Conservation (phyloP, 2,113 vertebrate species). For the Donacobius atricapilla region DNA sequence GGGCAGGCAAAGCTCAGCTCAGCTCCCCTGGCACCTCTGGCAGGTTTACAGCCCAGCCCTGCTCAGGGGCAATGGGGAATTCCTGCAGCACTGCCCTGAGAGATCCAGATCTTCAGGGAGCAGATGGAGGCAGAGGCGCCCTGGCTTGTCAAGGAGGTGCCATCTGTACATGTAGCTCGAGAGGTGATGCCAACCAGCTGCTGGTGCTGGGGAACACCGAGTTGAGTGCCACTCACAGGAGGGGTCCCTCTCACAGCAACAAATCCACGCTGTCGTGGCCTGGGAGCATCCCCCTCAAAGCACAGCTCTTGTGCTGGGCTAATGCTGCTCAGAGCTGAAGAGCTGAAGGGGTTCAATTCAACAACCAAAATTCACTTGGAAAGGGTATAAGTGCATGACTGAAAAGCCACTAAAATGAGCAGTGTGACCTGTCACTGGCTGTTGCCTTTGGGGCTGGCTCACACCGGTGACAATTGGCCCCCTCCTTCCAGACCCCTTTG, state of each 20-base stretch:
- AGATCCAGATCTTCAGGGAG: not conserved
- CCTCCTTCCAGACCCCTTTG: not conserved
- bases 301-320: not conserved
- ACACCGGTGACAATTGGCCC: rapidly evolving
- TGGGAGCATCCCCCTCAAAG: not conserved
- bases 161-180: not conserved
- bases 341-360: not conserved
- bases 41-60: not conserved
- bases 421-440: not conserved
- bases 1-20: not conserved
- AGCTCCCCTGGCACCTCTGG: not conserved
- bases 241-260: rapidly evolving
- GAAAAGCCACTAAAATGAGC: not conserved
- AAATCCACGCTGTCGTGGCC: not conserved
- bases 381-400: not conserved
- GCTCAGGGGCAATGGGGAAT: not conserved
- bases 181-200: not conserved
- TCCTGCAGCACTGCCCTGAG: not conserved
- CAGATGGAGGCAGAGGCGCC: not conserved
- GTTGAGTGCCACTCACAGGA: not conserved
- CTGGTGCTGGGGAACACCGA: not conserved
- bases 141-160: not conserved
- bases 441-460: rapidly evolving
- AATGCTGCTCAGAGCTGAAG: not conserved
- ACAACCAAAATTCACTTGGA: not conserved